Conservation (phyloP, 2,113 vertebrate species). For the Rattus norvegicus region GRCr8 NC_086033.1:22202001-22202500, state of each 20-base stretch:
- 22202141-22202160: neutral
- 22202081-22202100: neutral
- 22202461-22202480: conserved; percentile 35
- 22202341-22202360: neutral
- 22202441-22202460: neutral
- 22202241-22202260: neutral
- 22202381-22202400: neutral
- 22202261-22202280: neutral
- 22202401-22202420: conserved; percentile 7
- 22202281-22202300: conserved; percentile 12
- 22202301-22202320: neutral
- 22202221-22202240: conserved; percentile 30
- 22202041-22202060: neutral
- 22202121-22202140: neutral
- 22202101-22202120: neutral
- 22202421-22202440: conserved; percentile 33
- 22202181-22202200: neutral
- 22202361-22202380: conserved; percentile 18
- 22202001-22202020: neutral
- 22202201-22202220: neutral
- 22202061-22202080: neutral
- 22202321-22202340: conserved; percentile 44
- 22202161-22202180: conserved; percentile 25
- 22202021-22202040: neutral
- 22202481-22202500: conserved; percentile 2